Percentiles rank a stretch among this genome's conserved stretches.
phyloP scores from a whole-genome alignment of 2,888 invertebrate genomes.

The Temnothorax unifasciatus region DNA sequence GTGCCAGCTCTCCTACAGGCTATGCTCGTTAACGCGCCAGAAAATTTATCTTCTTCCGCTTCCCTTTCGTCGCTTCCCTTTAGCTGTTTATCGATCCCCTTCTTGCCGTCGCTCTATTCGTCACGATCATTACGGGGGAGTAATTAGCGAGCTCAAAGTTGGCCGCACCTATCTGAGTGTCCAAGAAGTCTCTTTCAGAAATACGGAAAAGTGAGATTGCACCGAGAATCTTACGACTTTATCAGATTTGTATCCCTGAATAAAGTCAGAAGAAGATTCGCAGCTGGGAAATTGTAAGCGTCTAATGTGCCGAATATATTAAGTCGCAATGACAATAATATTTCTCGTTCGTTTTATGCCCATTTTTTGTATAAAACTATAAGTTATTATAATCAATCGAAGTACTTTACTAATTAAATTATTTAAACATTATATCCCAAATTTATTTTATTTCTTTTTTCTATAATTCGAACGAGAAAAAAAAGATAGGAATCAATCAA shows the following conservation, averaged over 20 bases:
- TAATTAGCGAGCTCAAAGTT: conserved; percentile 54
- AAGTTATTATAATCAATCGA: background rate
- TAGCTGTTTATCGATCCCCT: conserved; percentile 49
- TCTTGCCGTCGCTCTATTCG: conserved; percentile 44
- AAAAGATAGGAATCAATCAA: background rate
- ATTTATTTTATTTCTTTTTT: background rate
- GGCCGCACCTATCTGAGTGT: conserved; percentile 17
- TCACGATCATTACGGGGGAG: conserved; percentile 40
- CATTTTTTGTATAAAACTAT: background rate
- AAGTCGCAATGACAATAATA: background rate
- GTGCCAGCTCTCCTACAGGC: conserved; percentile 11
- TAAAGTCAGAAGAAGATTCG: background rate
- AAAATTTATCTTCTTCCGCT: conserved; percentile 48
- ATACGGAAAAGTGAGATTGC: conserved; percentile 42
- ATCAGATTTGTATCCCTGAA: conserved; percentile 29
- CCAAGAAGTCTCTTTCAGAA: conserved; percentile 45
- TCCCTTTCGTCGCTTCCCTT: conserved; percentile 38
- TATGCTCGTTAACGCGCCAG: conserved; percentile 42
- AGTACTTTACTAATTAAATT: background rate
- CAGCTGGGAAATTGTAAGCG: background rate
- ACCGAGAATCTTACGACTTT: conserved; percentile 15
- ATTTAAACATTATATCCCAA: background rate
- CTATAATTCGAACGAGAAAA: background rate
- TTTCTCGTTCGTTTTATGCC: background rate
- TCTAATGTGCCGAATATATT: conserved; percentile 16